phyloP scores from a whole-genome alignment of 2,888 invertebrate species.

The Syritta pipiens region DNA sequence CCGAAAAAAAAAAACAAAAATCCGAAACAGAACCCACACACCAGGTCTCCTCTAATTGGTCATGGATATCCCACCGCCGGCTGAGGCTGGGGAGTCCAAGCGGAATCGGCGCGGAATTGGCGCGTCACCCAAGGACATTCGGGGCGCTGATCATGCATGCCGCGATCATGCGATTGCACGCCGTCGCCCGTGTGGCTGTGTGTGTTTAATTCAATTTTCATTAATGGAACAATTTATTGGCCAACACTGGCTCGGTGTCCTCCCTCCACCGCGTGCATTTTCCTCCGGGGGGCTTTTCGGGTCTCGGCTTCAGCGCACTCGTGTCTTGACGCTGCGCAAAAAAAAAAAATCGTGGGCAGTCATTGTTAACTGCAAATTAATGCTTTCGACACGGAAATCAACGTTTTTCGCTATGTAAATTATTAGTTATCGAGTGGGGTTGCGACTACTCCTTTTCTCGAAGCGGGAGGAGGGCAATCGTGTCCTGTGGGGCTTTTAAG shows the following conservation, averaged over 20 bases:
- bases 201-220: constrained; percentile 63
- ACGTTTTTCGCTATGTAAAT: constrained; percentile 62
- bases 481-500: constrained; percentile 58
- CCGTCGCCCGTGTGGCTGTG: too few species aligned
- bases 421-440: constrained; percentile 47
- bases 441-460: constrained; percentile 48
- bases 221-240: constrained; percentile 66
- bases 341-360: constrained; percentile 64
- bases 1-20: constrained; percentile 29
- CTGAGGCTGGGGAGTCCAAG: too few species aligned
- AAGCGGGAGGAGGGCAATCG: constrained; percentile 43
- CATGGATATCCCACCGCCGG: too few species aligned
- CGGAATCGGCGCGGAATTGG: constrained; percentile 8
- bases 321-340: constrained; percentile 11
- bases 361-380: constrained; percentile 68
- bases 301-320: too few species aligned
- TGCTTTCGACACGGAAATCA: constrained; percentile 69
- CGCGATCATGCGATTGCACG: too few species aligned
- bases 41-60: too few species aligned
- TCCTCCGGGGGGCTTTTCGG: constrained; percentile 33
- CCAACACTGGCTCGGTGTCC: too few species aligned
- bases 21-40: constrained; percentile 8
- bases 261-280: too few species aligned
- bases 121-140: constrained; percentile 63
- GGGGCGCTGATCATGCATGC: constrained; percentile 43